Conservation (phyloP, 2,888 invertebrate species). For the Oxystoma pomonae region DNA sequence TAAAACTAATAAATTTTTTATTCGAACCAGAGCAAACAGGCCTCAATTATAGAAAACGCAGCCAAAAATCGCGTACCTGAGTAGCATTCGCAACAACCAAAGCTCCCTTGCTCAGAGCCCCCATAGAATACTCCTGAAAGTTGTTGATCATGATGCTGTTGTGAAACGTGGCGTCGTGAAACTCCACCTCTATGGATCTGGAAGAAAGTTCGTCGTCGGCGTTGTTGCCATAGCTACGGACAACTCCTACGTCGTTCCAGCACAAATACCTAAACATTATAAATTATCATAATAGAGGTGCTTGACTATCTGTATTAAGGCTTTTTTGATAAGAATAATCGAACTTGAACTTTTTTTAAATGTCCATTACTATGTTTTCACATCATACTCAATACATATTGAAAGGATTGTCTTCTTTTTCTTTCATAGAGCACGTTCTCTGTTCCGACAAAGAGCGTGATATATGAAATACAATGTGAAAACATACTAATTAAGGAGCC, state of each 20-base stretch:
- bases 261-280: slow-evolving; percentile 70
- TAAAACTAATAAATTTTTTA: background rate
- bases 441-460: too few relatives aligned
- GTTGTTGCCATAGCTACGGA: slow-evolving; percentile 72
- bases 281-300: too few relatives aligned
- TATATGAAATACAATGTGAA: too few relatives aligned
- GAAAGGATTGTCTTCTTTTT: too few relatives aligned
- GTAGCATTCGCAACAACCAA: slow-evolving; percentile 71
- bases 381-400: too few relatives aligned
- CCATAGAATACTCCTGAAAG: slow-evolving; percentile 80
- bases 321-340: too few relatives aligned
- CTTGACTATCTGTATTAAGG: too few relatives aligned
- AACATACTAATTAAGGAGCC: too few relatives aligned
- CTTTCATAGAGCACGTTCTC: too few relatives aligned
- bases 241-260: slow-evolving; percentile 93
- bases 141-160: slow-evolving; percentile 89
- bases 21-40: background rate
- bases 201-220: slow-evolving; percentile 52
- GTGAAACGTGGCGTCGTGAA: slow-evolving; percentile 87
- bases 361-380: too few relatives aligned
- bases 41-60: background rate
- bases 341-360: too few relatives aligned
- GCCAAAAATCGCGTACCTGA: slow-evolving; percentile 41
- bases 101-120: slow-evolving; percentile 76
- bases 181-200: slow-evolving; percentile 89